Percentiles rank a stretch among this genome's conserved stretches.
Evolutionary conservation across 2,113 vertebrate genomes (phyloP).

Genomic region (Protomyctophum bolini): DNA sequence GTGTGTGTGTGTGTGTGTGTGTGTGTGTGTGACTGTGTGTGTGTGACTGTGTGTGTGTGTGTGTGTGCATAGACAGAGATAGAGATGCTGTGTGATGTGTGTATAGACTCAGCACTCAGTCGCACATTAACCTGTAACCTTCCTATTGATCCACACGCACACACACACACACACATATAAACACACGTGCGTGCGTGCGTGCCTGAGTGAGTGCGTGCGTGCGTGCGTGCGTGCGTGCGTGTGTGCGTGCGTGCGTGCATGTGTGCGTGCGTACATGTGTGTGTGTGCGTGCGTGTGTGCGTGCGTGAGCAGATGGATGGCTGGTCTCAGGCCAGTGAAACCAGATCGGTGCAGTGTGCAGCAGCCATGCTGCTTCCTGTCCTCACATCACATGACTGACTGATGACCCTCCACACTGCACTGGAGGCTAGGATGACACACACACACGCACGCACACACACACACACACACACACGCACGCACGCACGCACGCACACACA

Average conservation of each 20-base stretch:
- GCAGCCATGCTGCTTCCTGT: too few species aligned
- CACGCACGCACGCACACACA: conserved; percentile 8
- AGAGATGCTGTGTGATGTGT: conserved; percentile 64
- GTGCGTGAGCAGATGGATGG: too few species aligned
- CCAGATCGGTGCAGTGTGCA: too few species aligned
- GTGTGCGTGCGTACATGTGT: too few species aligned
- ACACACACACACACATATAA: background rate
- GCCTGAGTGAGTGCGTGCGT: too few species aligned
- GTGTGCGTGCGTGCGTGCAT: too few species aligned
- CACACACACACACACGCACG: conserved; percentile 6
- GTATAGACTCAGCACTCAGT: conserved; percentile 77
- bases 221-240: too few species aligned
- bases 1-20: conserved; percentile 12
- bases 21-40: conserved; percentile 55
- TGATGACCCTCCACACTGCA: background rate
- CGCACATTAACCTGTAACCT: conserved; percentile 77
- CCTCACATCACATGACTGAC: background rate
- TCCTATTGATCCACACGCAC: conserved; percentile 65
- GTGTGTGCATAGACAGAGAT: conserved; percentile 33
- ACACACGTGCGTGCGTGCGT: too few species aligned
- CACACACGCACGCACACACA: background rate
- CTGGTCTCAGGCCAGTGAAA: too few species aligned
- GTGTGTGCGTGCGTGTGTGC: too few species aligned
- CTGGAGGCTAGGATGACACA: background rate
- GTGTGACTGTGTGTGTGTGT: conserved; percentile 10